Conservation (phyloP, 2,888 invertebrate species). For the Eilema griseolum region DNA sequence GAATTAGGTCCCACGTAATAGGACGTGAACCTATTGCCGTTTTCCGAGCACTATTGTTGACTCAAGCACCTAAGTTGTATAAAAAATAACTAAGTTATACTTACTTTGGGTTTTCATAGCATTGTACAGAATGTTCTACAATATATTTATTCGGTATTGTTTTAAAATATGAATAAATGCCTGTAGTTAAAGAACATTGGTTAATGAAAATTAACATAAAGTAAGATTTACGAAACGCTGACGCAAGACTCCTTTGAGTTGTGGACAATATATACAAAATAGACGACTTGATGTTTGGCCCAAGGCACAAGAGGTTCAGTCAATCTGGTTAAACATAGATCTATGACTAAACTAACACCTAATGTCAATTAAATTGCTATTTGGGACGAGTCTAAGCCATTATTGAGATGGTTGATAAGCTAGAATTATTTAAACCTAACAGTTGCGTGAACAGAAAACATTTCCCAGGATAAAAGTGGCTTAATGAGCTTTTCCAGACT, state of each 20-base stretch:
- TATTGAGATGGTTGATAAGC: not conserved
- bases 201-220: conserved; percentile 32
- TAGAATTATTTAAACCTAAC: not conserved
- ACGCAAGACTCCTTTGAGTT: conserved; percentile 36
- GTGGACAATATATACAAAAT: conserved; percentile 54
- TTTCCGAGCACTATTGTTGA: too few relatives aligned
- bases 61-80: too few relatives aligned
- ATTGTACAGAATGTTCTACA: too few relatives aligned
- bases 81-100: too few relatives aligned
- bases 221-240: conserved; percentile 45
- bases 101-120: too few relatives aligned
- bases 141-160: not conserved
- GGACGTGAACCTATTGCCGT: too few relatives aligned
- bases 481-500: too few relatives aligned
- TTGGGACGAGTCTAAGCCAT: too few relatives aligned
- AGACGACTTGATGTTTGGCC: conserved; percentile 36
- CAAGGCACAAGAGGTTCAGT: conserved; percentile 23
- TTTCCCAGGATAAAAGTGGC: too few relatives aligned
- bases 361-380: too few relatives aligned
- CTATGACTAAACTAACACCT: not conserved
- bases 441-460: too few relatives aligned
- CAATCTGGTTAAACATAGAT: not conserved
- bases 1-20: too few relatives aligned
- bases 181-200: conserved; percentile 17
- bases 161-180: not conserved